Evolutionary conservation across 2,113 vertebrate species (phyloP), one percentile per base, ranked within the genome.

Genomic region (Tylochromis polylepis): DNA sequence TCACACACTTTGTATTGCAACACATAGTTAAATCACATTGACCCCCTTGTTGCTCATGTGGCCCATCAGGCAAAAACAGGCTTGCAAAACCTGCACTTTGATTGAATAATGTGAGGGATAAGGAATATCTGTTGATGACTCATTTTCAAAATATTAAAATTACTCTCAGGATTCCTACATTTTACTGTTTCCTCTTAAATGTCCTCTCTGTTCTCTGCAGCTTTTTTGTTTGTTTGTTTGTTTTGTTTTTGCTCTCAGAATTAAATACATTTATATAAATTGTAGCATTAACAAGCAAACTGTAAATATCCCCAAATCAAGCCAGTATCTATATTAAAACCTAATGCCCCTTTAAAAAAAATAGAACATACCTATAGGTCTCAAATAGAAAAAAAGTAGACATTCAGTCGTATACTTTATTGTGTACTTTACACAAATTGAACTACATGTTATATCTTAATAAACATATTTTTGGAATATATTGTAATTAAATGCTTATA

Each of bases 1-100:
- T 22, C 8, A 67, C 38, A 41, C 53, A 77, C 77, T 88, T 90
- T 18, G 56, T 85, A 46, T 89, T 94, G 90, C 91, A 89, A 95
- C 86, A 93, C 90, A 88, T 90, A 58, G 83, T 84, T 65, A 92
- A 88, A 83, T 87, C 90, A 91, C 31, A 43, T 24, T 60, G 55
- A 51, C 58, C 46, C 72, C 55, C 72, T 60, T 51, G 59, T 46
- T 80, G 60, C 56, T 92, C 79, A 88, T 4, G 75, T 88, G 62
- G 85, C 88, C 85, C 8, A 85, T 88, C 53, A 62, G 8, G 51
- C 31, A 10, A 70, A 84, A 84, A 88, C 82, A 85, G 22, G 14
- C 15, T 82, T 51, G 86, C n/a, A 80, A 72, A 60, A 82, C 79
- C 5, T 16, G 34, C n/a, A 10, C 8, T 81, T 14, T 70, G 11